These are phyloP conservation scores for Ailurus styani DNA, from an alignment of 2,113 vertebrate genomes.

Conservation along the genomic window DNA sequence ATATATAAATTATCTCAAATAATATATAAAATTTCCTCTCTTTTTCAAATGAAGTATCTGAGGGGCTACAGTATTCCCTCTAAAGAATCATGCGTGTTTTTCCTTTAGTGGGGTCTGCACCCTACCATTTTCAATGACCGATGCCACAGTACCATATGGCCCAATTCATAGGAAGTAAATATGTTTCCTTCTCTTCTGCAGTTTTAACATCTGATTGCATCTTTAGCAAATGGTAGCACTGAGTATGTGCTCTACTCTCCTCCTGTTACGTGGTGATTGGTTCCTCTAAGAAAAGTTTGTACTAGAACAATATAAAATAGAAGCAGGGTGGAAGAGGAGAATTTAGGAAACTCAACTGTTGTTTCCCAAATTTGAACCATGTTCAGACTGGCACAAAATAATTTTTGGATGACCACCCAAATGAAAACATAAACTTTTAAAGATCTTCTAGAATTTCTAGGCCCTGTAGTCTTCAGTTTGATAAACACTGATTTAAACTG, in stretches of 20 bases:
- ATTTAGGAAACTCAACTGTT: not conserved
- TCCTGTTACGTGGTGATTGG: not conserved
- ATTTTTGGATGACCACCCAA: slow-evolving; percentile 8
- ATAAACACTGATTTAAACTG: not conserved
- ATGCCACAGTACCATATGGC: not conserved
- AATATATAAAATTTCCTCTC: not conserved
- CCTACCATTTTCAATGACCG: not conserved
- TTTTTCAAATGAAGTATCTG: not conserved
- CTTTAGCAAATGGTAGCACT: not conserved
- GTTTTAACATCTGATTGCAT: not conserved
- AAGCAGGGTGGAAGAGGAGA: not conserved
- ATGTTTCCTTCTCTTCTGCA: not conserved
- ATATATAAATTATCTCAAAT: not conserved
- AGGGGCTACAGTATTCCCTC: not conserved
- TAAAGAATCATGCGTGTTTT: not conserved
- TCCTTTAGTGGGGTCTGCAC: not conserved
- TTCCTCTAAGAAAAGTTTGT: not conserved
- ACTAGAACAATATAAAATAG: not conserved
- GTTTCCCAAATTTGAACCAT: not conserved
- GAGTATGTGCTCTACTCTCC: not conserved
- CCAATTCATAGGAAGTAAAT: not conserved
- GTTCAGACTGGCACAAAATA: not conserved
- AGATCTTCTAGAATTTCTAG: not conserved
- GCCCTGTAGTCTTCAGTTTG: not conserved
- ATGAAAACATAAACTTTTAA: not conserved